Conservation (phyloP, 2,888 invertebrate species). For the Helleia helle region DNA sequence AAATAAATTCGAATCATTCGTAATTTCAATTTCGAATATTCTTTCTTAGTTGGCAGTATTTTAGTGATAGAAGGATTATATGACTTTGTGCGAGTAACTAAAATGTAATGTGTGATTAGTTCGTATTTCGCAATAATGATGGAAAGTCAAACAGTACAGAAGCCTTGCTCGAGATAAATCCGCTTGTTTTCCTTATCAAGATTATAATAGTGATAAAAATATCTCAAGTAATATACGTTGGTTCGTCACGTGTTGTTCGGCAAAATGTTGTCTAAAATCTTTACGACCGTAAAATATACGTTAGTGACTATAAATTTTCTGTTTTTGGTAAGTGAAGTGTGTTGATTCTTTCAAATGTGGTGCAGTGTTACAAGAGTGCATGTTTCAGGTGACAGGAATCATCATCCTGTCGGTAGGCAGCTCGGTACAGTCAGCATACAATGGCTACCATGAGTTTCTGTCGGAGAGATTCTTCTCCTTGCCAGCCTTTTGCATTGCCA, state of each 20-base stretch:
- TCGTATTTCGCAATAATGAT: conserved; percentile 17
- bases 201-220: conserved; percentile 61
- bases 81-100: too few species aligned
- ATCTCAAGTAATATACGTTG: conserved; percentile 41
- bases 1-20: too few species aligned
- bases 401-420: conserved; percentile 83
- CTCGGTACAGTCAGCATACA: conserved; percentile 78
- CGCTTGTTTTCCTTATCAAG: conserved; percentile 66
- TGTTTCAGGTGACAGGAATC: conserved; percentile 84
- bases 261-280: conserved; percentile 63
- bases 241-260: conserved; percentile 15
- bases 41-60: too few species aligned
- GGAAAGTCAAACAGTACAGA: conserved; percentile 23
- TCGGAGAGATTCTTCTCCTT: conserved; percentile 80
- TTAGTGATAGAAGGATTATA: too few species aligned
- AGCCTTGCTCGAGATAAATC: conserved; percentile 45
- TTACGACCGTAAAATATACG: conserved; percentile 59
- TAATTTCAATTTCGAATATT: too few species aligned
- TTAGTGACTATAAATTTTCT: conserved; percentile 54
- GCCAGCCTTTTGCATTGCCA: conserved; percentile 80
- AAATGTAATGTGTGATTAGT: conserved; percentile 12
- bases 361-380: conserved; percentile 13
- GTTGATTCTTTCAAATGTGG: neutral
- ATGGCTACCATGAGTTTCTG: conserved; percentile 79
- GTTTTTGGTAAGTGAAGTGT: conserved; percentile 51